Evolutionary conservation across 1,140 invertebrate genomes (phyloP), one percentile per base, ranked within the genome.

Genomic region (Lerema accius): DNA sequence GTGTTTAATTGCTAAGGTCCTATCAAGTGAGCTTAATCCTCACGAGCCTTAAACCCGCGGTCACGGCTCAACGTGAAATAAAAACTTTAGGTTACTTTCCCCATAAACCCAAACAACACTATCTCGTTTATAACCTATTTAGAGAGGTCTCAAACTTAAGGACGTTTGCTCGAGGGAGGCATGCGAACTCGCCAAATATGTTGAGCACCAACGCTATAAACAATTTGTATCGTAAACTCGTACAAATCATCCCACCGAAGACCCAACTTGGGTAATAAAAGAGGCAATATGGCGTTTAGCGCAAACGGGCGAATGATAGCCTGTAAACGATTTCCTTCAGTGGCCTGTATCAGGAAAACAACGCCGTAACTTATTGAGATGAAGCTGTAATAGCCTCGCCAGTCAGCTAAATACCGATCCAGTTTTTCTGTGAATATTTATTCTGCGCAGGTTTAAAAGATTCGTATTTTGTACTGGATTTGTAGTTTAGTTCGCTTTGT

Each of bases 211-310:
- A 46, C 10, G 28, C 42, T 16, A 64, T 56, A 65, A 72, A 69
- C 61, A 58, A 58, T 72, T 67, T 72, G 56, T 63, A 59, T 71
- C 66, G 48, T 68, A 76, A 71, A 67, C 59, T 65, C 62, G 37
- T 60, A 76, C 77, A 79, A 77, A 75, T 76, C 74, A 74, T 71
- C 43, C 37, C 14, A 15, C 51, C 49, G 51, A 63, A 56, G 53
- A 71, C 62, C 64, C 40, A 80, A 80, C 51, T 78, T 78, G 26
- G 49, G 67, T 55, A 73, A 73, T 78, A 78, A 78, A 76, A 66
- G 63, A 69, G 48, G 63, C 75, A 74, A 68, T 73, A 78, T 76
- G 66, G 55, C 65, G 64, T 63, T 59, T 55, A 58, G 40, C 48
- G 65, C 56, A 73, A 75, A 80, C 65, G 56, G 62, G 60, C 59